phyloP scores from a whole-genome alignment of 1,140 invertebrate genomes.

The Rhagoletis pomonella region DNA sequence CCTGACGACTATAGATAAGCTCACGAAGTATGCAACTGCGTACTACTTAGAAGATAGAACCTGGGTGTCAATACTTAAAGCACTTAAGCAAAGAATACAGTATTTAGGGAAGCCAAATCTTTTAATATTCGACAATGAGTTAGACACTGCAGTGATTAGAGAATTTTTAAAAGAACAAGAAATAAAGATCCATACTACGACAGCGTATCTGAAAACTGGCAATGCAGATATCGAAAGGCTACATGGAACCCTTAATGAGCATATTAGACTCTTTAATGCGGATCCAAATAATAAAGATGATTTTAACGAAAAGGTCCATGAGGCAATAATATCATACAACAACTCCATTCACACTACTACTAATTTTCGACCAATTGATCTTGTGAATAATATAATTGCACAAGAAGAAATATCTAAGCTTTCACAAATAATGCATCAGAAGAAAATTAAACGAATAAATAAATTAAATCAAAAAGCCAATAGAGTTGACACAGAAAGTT shows the following conservation, averaged over 20 bases:
- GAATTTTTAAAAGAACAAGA: too few relatives aligned
- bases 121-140: too few relatives aligned
- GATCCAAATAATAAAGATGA: constrained; percentile 39
- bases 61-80: too few relatives aligned
- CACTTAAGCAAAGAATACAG: too few relatives aligned
- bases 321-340: too few relatives aligned
- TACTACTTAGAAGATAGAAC: too few relatives aligned
- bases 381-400: constrained; percentile 13
- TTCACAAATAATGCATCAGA: background rate
- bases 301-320: too few relatives aligned
- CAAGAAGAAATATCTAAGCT: background rate
- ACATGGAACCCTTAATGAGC: constrained; percentile 32
- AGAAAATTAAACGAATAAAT: background rate
- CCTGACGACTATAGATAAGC: too few relatives aligned
- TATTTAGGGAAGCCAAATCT: too few relatives aligned
- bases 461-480: background rate
- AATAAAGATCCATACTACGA: background rate
- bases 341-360: constrained; percentile 13
- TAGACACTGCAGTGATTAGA: too few relatives aligned
- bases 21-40: too few relatives aligned
- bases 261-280: constrained; percentile 37
- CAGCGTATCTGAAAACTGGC: constrained; percentile 11
- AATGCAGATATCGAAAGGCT: too few relatives aligned
- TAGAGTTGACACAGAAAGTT: background rate
- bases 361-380: constrained; percentile 11